Evolutionary conservation across 2,797 vertebrate genomes (phyloP).

Genomic region (Molossus alvarezi): DNA sequence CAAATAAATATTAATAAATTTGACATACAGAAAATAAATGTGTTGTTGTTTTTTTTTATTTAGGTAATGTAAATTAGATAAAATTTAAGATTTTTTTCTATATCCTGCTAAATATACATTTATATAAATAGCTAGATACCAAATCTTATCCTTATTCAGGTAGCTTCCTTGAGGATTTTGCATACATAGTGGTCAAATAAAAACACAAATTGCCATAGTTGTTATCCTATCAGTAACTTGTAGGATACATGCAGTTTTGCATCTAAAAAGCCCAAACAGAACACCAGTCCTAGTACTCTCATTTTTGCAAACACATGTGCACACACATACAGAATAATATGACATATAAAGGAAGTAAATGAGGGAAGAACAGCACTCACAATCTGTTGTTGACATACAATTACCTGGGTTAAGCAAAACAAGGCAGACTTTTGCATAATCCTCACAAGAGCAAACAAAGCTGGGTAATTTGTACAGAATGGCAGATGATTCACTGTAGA

Average conservation of each 20-base stretch:
- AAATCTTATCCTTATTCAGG: not conserved
- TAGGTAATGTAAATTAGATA: slow-evolving; percentile 30
- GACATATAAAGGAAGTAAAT: not conserved
- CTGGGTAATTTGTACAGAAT: not conserved
- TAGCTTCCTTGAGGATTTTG: not conserved
- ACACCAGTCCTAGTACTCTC: not conserved
- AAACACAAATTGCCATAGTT: not conserved
- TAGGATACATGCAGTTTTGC: not conserved
- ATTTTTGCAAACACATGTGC: not conserved
- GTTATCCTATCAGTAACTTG: not conserved
- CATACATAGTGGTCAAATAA: not conserved
- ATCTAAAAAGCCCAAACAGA: not conserved
- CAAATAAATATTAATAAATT: slow-evolving; percentile 56
- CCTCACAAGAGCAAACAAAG: slow-evolving; percentile 45
- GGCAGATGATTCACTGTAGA: slow-evolving; percentile 47
- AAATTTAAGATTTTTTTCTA: not conserved
- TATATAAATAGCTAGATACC: not conserved
- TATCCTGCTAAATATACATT: not conserved
- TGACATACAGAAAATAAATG: slow-evolving; percentile 34
- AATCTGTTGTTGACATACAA: slow-evolving; percentile 24
- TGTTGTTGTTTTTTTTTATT: not conserved
- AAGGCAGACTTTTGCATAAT: slow-evolving; percentile 12
- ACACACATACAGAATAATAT: not conserved
- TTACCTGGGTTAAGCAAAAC: slow-evolving; percentile 43
- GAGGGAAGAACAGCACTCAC: not conserved